These are phyloP conservation scores for Pedetes capensis DNA, from an alignment of 2,113 vertebrate species.

Conservation along the genomic window DNA sequence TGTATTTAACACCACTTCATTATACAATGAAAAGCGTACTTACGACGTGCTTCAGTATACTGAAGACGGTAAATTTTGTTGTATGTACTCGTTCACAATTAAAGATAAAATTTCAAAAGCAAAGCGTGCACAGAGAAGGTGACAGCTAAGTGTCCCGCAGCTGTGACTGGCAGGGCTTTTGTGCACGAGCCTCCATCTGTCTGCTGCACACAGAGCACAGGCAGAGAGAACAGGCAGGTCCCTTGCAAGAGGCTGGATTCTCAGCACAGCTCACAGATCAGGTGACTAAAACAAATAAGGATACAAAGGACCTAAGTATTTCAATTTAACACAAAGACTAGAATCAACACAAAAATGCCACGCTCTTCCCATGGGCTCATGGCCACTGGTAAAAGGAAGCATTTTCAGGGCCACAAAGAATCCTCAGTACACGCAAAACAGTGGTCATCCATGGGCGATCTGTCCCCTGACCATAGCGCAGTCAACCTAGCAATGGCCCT, in stretches of 20 bases:
- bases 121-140: not conserved
- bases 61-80: not conserved
- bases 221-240: not conserved
- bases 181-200: accelerated
- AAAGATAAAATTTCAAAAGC: not conserved
- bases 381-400: not conserved
- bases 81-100: not conserved
- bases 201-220: not conserved
- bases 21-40: not conserved
- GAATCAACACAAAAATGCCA: too few species aligned
- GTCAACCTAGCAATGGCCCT: not conserved
- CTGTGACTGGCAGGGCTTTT: not conserved
- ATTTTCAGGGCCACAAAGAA: not conserved
- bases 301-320: not conserved
- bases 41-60: not conserved
- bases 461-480: not conserved
- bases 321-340: accelerated
- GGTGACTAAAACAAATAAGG: accelerated
- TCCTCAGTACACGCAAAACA: accelerated
- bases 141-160: too few species aligned
- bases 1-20: too few species aligned
- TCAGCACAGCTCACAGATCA: not conserved
- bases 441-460: not conserved
- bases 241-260: not conserved
- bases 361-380: accelerated